phyloP scores from a whole-genome alignment of 2,113 vertebrate species.

The Burhinus oedicnemus region DNA sequence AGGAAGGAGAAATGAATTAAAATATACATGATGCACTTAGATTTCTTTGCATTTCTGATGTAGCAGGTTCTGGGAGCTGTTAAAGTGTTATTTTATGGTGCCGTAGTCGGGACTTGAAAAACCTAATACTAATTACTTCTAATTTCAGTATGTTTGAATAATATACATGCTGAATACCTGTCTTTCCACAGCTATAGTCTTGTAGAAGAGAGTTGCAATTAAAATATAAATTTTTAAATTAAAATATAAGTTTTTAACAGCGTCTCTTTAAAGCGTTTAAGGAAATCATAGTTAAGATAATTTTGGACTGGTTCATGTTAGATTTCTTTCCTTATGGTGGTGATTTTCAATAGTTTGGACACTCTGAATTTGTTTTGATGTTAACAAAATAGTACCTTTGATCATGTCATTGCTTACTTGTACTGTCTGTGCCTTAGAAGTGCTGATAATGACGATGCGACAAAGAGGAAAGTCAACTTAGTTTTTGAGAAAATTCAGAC shows the following conservation, averaged over 20 bases:
- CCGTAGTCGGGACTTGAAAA: background rate
- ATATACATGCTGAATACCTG: background rate
- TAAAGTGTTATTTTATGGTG: background rate
- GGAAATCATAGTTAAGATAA: background rate
- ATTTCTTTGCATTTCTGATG: background rate
- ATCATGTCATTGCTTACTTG: background rate
- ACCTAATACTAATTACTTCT: background rate
- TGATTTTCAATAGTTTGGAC: background rate
- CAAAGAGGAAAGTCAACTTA: conserved; percentile 95
- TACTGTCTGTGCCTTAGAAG: conserved; percentile 77
- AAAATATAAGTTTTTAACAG: background rate
- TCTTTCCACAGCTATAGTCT: background rate
- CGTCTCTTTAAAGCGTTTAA: background rate
- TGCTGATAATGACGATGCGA: conserved; percentile 90
- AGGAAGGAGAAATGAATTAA: background rate
- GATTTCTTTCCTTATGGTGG: background rate
- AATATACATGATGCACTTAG: background rate
- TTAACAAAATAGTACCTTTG: background rate
- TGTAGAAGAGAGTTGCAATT: background rate
- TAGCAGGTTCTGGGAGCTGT: background rate
- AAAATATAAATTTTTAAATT: too few species aligned
- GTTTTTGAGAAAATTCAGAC: conserved; percentile 99
- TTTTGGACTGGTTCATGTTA: background rate
- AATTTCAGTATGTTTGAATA: background rate
- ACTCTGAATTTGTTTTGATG: background rate